phyloP scores from a whole-genome alignment of 2,113 vertebrate species.

The Monarcha castaneiventris region DNA sequence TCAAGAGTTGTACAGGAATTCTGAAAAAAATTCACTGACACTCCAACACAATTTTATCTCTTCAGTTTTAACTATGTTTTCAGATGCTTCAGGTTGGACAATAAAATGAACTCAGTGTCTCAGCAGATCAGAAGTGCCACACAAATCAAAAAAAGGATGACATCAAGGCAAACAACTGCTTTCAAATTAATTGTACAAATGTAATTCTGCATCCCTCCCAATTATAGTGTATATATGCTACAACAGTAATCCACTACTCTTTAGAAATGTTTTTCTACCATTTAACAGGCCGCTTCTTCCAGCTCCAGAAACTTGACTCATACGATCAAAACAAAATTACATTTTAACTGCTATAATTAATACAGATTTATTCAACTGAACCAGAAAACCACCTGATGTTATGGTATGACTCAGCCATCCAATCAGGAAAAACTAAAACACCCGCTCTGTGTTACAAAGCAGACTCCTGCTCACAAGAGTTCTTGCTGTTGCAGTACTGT shows the following conservation, averaged over 20 bases:
- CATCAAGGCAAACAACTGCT: background rate
- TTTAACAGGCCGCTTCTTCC: background rate
- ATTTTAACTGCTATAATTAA: background rate
- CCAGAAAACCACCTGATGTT: conserved; percentile 25
- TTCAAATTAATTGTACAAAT: background rate
- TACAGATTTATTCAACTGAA: background rate
- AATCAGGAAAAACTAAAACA: conserved; percentile 9
- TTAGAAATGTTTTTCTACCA: background rate
- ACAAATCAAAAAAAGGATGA: background rate
- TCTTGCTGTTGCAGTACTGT: background rate
- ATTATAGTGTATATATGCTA: background rate
- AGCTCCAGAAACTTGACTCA: background rate
- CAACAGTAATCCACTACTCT: background rate
- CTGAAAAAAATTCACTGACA: background rate
- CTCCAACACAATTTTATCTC: background rate
- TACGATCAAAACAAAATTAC: background rate
- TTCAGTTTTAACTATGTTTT: background rate
- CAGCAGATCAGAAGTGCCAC: background rate
- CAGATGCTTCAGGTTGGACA: background rate
- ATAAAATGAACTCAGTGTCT: background rate
- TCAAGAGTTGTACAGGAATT: background rate
- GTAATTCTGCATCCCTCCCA: background rate
- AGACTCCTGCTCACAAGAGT: background rate
- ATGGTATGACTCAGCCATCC: conserved; percentile 10
- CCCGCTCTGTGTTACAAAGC: background rate